phyloP scores from a whole-genome alignment of 1,140 invertebrate genomes.

The Drosophila orosa region DNA sequence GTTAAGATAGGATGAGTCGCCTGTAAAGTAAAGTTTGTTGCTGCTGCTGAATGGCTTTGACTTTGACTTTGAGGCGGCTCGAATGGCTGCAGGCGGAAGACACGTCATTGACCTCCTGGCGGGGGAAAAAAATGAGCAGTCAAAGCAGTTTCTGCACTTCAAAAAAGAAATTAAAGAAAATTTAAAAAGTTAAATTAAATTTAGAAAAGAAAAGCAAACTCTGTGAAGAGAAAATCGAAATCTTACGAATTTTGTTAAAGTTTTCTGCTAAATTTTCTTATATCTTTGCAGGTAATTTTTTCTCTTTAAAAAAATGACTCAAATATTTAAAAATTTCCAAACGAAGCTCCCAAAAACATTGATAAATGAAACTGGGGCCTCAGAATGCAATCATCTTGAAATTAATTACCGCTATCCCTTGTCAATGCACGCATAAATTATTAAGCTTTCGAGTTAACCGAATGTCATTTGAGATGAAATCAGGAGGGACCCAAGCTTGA shows the following conservation, averaged over 20 bases:
- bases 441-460: constrained; percentile 18
- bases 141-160: neutral
- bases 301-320: constrained; percentile 1
- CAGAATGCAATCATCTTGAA: constrained; percentile 60
- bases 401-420: constrained; percentile 54
- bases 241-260: neutral
- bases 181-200: neutral
- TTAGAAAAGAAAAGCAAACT: neutral
- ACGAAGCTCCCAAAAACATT: constrained; percentile 1
- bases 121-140: constrained; percentile 4
- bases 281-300: too few relatives aligned
- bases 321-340: neutral
- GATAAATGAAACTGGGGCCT: constrained; percentile 24
- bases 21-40: constrained; percentile 54
- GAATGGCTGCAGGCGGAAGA: constrained; percentile 43
- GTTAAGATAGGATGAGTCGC: constrained; percentile 30
- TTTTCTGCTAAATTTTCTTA: neutral
- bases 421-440: constrained; percentile 77
- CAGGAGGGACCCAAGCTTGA: neutral
- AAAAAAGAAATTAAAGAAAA: neutral
- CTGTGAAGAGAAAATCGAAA: too few relatives aligned
- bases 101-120: constrained; percentile 69
- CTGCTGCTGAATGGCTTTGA: constrained; percentile 66
- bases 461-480: constrained; percentile 24
- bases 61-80: constrained; percentile 65